phyloP scores from a whole-genome alignment of 2,888 invertebrate genomes.

The Blera fallax region DNA sequence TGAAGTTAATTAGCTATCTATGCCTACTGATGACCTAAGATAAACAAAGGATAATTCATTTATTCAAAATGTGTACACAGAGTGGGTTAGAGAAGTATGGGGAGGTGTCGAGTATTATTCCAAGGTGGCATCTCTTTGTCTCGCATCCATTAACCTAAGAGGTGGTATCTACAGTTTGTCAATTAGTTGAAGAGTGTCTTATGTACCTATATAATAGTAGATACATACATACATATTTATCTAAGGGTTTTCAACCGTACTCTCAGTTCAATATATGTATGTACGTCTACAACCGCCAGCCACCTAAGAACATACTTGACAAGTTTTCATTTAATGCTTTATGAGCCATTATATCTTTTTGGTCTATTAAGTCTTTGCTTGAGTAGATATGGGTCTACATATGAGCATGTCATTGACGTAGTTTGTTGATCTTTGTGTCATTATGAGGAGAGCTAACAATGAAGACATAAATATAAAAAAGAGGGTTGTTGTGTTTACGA shows the following conservation, averaged over 20 bases:
- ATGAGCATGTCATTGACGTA: conserved; percentile 13
- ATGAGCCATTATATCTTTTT: conserved; percentile 36
- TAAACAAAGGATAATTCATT: conserved; percentile 26
- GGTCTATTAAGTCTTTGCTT: conserved; percentile 36
- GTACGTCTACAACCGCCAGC: neutral
- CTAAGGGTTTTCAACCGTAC: conserved; percentile 25
- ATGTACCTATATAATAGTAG: neutral
- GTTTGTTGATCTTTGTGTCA: conserved; percentile 52
- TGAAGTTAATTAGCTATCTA: conserved; percentile 6
- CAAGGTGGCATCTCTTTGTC: conserved; percentile 9
- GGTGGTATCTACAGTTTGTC: conserved; percentile 53
- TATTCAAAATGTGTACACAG: conserved; percentile 6
- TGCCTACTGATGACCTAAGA: neutral
- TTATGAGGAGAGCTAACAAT: conserved; percentile 3
- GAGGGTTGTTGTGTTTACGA: conserved; percentile 6
- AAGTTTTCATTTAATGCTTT: conserved; percentile 33
- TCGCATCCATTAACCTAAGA: conserved; percentile 17
- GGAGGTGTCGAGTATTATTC: neutral
- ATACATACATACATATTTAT: no score
- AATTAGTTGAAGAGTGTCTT: conserved; percentile 54
- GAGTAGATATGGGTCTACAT: conserved; percentile 10
- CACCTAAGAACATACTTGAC: conserved; percentile 14
- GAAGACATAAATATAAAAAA: conserved; percentile 36
- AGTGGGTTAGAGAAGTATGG: neutral
- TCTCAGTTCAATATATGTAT: neutral